A percentile compares a stretch with the other conserved stretches of the same genome.
These are phyloP conservation scores for Nudaria mundana DNA, from an alignment of 2,888 invertebrate species.

Conservation along the genomic window DNA sequence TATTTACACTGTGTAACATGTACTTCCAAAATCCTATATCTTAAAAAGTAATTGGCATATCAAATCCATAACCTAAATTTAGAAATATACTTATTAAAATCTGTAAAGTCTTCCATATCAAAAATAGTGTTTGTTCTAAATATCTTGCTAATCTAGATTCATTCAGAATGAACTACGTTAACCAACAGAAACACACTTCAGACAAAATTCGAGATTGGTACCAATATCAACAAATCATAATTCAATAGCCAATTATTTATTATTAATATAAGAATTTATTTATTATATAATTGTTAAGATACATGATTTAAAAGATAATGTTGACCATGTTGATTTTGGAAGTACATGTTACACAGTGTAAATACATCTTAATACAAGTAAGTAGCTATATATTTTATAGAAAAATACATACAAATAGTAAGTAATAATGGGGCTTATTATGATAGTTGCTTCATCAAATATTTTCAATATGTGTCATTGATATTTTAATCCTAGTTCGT, in stretches of 20 bases:
- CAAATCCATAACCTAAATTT: too few relatives aligned
- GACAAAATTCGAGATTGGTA: too few relatives aligned
- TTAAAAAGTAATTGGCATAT: conserved; percentile 76
- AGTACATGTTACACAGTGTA: conserved; percentile 71
- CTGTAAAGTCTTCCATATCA: too few relatives aligned
- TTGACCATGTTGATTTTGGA: too few relatives aligned
- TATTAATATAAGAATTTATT: conserved; percentile 78
- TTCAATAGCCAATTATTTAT: conserved; percentile 62
- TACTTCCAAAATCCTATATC: conserved; percentile 72
- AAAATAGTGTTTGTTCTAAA: too few relatives aligned
- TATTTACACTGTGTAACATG: conserved; percentile 72
- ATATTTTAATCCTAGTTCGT: conserved; percentile 66
- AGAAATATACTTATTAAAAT: too few relatives aligned
- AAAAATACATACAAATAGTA: conserved; percentile 74
- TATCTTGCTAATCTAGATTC: conserved; percentile 27
- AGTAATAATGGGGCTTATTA: conserved; percentile 57
- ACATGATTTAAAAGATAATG: too few relatives aligned
- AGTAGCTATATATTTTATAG: conserved; percentile 72
- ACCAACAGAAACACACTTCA: too few relatives aligned
- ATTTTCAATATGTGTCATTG: conserved; percentile 75
- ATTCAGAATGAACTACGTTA: too few relatives aligned
- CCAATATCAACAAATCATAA: conserved; percentile 54
- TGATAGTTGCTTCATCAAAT: conserved; percentile 60
- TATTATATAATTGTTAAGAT: conserved; percentile 72
- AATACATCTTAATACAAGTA: conserved; percentile 66